phyloP scores from a whole-genome alignment of 2,888 invertebrate genomes.

The Baronia brevicornis region DNA sequence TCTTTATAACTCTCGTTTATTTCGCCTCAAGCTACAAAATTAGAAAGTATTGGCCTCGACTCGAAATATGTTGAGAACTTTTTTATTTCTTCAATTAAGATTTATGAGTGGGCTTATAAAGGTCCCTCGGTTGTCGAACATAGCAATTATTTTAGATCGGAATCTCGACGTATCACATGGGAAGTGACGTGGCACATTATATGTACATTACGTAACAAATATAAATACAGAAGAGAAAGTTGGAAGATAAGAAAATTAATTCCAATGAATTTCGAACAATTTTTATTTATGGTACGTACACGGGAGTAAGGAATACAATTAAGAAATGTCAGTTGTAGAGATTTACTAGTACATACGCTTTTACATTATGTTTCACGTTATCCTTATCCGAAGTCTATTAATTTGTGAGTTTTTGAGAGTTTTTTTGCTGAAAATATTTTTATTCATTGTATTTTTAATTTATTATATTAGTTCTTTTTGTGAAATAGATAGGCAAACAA shows the following conservation, averaged over 20 bases:
- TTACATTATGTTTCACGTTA: too few relatives aligned
- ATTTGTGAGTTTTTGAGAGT: too few relatives aligned
- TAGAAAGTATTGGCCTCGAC: constrained; percentile 57
- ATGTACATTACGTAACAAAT: constrained; percentile 28
- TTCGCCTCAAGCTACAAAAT: constrained; percentile 62
- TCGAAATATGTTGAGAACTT: constrained; percentile 32
- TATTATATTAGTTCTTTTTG: too few relatives aligned
- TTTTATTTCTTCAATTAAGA: constrained; percentile 53
- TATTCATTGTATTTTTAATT: too few relatives aligned
- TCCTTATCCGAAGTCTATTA: too few relatives aligned
- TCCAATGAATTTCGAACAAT: constrained; percentile 33
- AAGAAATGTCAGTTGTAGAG: too few relatives aligned
- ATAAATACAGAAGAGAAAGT: constrained; percentile 47
- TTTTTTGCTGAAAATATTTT: too few relatives aligned
- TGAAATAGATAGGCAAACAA: too few relatives aligned
- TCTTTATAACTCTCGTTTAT: constrained; percentile 56
- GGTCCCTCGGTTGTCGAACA: constrained; percentile 29
- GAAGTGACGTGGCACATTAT: constrained; percentile 29
- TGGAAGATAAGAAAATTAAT: constrained; percentile 29
- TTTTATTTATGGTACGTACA: too few relatives aligned
- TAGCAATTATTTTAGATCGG: constrained; percentile 48
- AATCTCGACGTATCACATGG: constrained; percentile 29
- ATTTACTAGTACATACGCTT: too few relatives aligned
- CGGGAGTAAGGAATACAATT: too few relatives aligned
- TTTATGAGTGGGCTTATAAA: constrained; percentile 49